These are phyloP conservation scores for Pycnomerus fuliginosus DNA, from an alignment of 2,888 invertebrate species.

Conservation along the genomic window DNA sequence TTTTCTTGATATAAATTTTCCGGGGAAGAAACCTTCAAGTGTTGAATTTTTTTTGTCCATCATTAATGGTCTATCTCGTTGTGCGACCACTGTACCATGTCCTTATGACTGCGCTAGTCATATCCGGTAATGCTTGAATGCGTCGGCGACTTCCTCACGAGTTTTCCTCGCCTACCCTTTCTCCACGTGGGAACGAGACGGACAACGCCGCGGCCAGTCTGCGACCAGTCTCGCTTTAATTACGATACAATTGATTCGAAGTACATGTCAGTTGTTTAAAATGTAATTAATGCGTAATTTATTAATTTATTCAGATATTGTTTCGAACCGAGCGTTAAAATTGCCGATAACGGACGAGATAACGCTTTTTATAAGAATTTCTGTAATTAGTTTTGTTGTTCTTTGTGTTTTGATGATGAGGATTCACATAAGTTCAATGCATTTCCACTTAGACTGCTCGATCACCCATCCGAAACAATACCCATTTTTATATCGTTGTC, in stretches of 20 bases:
- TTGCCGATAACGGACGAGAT: constrained; percentile 54
- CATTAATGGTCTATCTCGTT: constrained; percentile 34
- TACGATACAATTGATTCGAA: constrained; percentile 51
- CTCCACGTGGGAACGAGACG: constrained; percentile 22
- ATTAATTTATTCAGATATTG: constrained; percentile 55
- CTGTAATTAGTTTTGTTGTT: constrained; percentile 37
- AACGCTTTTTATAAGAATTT: constrained; percentile 38
- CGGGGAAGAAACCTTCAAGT: no score
- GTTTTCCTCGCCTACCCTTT: constrained; percentile 18
- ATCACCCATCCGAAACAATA: constrained; percentile 33
- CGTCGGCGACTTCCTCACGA: constrained; percentile 30
- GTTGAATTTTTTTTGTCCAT: no score
- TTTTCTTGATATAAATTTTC: no score
- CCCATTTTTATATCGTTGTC: constrained; percentile 25
- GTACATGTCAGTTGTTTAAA: constrained; percentile 53
- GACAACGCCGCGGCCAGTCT: constrained; percentile 24
- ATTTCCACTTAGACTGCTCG: constrained; percentile 28
- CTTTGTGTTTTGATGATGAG: constrained; percentile 28
- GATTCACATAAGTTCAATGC: constrained; percentile 41
- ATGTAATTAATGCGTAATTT: constrained; percentile 55
- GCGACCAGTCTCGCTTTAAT: constrained; percentile 44
- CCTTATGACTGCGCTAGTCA: constrained; percentile 49
- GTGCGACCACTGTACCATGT: constrained; percentile 42
- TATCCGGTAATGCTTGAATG: constrained; percentile 51
- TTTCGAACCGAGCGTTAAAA: constrained; percentile 53